A percentile compares a stretch with the other conserved stretches of the same genome.
Evolutionary conservation across 2,113 vertebrate genomes (phyloP).

Genomic region (Oreochromis tanganicae): DNA sequence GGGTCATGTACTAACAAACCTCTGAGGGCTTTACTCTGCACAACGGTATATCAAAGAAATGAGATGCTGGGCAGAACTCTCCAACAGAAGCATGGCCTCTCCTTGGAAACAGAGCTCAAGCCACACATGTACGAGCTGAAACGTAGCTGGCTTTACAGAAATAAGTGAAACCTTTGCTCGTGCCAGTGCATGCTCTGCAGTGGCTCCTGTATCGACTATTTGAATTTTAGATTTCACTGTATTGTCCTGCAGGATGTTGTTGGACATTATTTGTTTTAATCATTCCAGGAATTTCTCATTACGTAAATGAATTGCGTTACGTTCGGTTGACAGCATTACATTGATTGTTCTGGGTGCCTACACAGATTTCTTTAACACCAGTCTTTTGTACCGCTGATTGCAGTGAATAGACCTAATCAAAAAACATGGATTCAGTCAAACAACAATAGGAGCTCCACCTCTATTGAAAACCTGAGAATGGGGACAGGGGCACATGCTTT

Average conservation of each 20-base stretch:
- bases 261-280: not conserved
- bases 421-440: not conserved
- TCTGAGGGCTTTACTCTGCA: not conserved
- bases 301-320: not conserved
- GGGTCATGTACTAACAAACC: not conserved
- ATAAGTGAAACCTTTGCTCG: not conserved
- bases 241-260: not conserved
- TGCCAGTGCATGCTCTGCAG: not conserved
- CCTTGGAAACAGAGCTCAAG: not conserved
- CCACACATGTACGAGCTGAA: not conserved
- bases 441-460: not conserved
- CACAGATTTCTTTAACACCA: not conserved
- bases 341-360: not conserved
- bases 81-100: not conserved
- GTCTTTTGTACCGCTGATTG: not conserved
- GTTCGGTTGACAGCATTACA: not conserved
- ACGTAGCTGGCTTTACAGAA: not conserved
- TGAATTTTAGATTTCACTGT: not conserved
- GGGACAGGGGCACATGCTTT: not conserved
- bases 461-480: not conserved
- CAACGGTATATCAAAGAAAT: not conserved
- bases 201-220: not conserved
- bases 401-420: conserved; percentile 13
- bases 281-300: not conserved
- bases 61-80: not conserved